These are phyloP conservation scores for Thumatha senex DNA, from an alignment of 2,888 invertebrate genomes.

Conservation along the genomic window DNA sequence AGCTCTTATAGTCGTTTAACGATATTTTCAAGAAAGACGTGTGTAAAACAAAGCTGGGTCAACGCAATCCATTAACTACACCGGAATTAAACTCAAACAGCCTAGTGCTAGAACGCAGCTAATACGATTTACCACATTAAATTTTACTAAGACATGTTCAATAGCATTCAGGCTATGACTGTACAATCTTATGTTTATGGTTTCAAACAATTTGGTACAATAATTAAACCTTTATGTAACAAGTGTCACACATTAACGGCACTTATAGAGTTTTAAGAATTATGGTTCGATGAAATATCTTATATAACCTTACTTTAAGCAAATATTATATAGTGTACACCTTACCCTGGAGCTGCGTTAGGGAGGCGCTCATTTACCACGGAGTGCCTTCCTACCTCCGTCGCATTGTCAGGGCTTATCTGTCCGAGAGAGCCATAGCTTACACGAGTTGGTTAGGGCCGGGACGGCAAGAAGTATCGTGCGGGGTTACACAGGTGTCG, in stretches of 20 bases:
- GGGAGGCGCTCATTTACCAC: too few species aligned
- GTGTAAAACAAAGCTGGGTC: conserved; percentile 47
- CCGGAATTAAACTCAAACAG: conserved; percentile 32
- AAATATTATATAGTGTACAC: too few species aligned
- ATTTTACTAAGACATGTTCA: conserved; percentile 2
- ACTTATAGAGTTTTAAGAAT: too few species aligned
- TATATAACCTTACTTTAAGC: too few species aligned
- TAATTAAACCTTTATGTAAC: background rate
- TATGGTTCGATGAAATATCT: background rate
- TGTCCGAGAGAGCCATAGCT: too few species aligned
- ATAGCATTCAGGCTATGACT: background rate
- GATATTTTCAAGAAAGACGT: conserved; percentile 41
- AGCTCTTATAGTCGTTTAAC: conserved; percentile 20
- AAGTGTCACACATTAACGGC: too few species aligned
- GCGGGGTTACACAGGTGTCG: too few species aligned
- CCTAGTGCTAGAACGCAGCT: conserved; percentile 18
- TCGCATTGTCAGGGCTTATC: too few species aligned
- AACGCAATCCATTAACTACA: conserved; percentile 41
- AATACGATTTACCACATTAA: conserved; percentile 25
- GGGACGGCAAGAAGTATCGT: too few species aligned
- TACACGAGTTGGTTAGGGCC: too few species aligned
- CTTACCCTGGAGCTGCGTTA: too few species aligned
- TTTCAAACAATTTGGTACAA: background rate
- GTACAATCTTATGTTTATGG: background rate
- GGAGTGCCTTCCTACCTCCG: too few species aligned